Conservation (phyloP, 2,113 vertebrate genomes). For the Thermophis baileyi region DNA sequence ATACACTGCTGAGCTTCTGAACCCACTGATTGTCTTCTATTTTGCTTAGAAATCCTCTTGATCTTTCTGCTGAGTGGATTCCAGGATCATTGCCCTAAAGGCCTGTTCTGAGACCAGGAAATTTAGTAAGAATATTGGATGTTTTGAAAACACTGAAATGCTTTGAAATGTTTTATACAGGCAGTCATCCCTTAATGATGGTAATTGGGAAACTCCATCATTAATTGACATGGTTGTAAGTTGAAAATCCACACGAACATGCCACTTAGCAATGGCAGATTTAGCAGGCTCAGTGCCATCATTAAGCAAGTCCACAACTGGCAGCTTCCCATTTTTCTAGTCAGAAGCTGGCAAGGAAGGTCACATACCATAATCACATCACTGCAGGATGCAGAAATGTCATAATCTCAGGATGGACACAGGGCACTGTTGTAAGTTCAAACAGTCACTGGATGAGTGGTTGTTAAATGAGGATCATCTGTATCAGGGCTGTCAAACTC, state of each 20-base stretch:
- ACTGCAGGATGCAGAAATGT: neutral
- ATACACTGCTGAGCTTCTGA: neutral
- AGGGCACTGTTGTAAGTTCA: neutral
- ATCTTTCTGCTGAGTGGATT: neutral
- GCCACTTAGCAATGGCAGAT: neutral
- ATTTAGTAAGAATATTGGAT: neutral
- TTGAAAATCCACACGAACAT: neutral
- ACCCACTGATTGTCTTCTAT: neutral
- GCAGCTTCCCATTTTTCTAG: neutral
- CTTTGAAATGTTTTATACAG: neutral
- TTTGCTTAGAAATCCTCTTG: neutral
- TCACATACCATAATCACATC: neutral
- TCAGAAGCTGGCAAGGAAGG: neutral
- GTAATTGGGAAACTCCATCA: neutral
- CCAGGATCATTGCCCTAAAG: neutral
- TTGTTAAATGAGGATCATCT: neutral
- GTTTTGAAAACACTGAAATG: neutral
- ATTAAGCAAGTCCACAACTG: neutral
- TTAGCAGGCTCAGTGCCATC: neutral
- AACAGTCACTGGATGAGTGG: neutral
- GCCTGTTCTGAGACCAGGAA: neutral
- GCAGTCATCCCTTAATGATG: neutral
- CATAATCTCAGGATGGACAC: neutral
- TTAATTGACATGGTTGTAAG: neutral
- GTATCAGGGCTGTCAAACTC: neutral